Evolutionary conservation across 2,113 vertebrate genomes (phyloP), one percentile per base, ranked within the genome.

Genomic region (Oriolus oriolus): DNA sequence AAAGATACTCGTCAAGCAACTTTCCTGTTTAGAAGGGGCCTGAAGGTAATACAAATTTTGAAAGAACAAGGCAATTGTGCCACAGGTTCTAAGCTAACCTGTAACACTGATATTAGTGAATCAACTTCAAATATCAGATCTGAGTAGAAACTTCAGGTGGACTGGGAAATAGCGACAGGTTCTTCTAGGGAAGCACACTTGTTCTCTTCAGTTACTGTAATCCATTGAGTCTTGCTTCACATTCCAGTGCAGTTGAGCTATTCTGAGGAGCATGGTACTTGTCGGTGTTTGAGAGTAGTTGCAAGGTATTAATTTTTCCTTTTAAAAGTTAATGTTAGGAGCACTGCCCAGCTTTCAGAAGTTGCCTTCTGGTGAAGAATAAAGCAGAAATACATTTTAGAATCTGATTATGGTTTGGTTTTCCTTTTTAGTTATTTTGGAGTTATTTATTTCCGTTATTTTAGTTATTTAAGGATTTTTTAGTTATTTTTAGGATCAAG

Each of bases 1-100:
- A 99, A 98, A 93, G 99, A 99, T 35, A 98, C 98, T 15, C 98
- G 99, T 59, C 99, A 99, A 95, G 99, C 99, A 95, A 99, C 99
- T 8, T 99, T 99, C 97, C 98, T 99, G 52, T 99, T 98, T 91
- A 98, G 98, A 97, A 98, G 99, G 94, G 99, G 99, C 80, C 96
- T 99, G 60, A 99, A 99, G 98, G 99, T 99, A 80, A 81, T 56
- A 77, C 65, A 90, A 16, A 39, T 30, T 50, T 41, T 87, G 91
- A 41, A 90, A 49, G 5, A 59, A 7, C 11, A 50, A 20, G 5
- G 31, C 37, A 56, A 53, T n/a, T 53, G 18, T 59, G 45, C 49
- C 17, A 22, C 30, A 56, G 31, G 8, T 64, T 70, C 16, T 78
- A 33, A 82, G 53, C 16, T 92, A 41, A 47, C 7, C 22, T 89